Evolutionary conservation across 2,888 invertebrate genomes (phyloP).

Genomic region (Clivina fossor): DNA sequence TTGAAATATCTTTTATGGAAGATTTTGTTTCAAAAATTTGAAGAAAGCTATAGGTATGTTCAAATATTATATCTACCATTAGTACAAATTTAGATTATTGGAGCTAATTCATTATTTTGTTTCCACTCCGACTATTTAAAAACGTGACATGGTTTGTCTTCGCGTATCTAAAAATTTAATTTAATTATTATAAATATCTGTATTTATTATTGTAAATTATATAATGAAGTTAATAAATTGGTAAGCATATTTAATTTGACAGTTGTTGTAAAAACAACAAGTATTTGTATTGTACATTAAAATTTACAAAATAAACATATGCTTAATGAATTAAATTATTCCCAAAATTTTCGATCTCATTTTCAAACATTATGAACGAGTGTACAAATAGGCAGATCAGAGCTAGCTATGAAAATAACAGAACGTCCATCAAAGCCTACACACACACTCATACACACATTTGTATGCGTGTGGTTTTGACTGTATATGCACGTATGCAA

Average conservation of each 20-base stretch:
- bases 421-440: conserved; percentile 3
- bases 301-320: conserved; percentile 24
- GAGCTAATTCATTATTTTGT: too few relatives aligned
- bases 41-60: too few relatives aligned
- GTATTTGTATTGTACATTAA: conserved; percentile 1
- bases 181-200: background rate
- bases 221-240: background rate
- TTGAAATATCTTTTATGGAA: too few relatives aligned
- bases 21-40: too few relatives aligned
- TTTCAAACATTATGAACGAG: conserved; percentile 5
- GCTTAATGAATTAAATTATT: conserved; percentile 18
- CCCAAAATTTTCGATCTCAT: conserved; percentile 8
- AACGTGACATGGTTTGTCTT: background rate
- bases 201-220: background rate
- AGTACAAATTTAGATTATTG: too few relatives aligned
- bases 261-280: background rate
- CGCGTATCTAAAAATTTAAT: background rate
- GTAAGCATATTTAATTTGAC: background rate
- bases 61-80: too few relatives aligned
- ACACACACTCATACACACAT: too few relatives aligned
- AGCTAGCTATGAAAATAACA: conserved; percentile 6
- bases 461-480: too few relatives aligned
- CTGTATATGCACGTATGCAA: conserved; percentile 18
- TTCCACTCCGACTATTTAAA: too few relatives aligned
- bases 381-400: background rate